Evolutionary conservation across 2,797 vertebrate species (phyloP), one percentile per base, ranked within the genome.

Genomic region (Siniperca obscura): DNA sequence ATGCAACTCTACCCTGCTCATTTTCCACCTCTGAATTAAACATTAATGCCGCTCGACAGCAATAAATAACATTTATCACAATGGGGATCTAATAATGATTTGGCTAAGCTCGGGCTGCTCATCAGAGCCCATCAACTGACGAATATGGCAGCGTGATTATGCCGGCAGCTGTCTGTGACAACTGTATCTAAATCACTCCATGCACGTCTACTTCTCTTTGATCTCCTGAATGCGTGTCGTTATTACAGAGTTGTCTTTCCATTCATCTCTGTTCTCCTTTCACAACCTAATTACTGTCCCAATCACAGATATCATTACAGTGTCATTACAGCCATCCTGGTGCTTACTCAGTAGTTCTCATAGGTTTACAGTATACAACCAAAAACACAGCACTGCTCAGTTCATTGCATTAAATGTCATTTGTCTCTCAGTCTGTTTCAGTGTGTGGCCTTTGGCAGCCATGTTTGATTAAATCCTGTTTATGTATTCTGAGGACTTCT

Each of bases 11-110:
- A 34, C 95, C 92, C 92, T 93, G 94, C 95, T 96, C 95, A 95
- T 95, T 97, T 96, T 95, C 95, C 96, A 96, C 96, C 95, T 94
- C 94, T 96, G 96, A 98, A 97, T 98, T 96, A 98, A 97, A 97
- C 97, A 97, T 97, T 97, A 97, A 97, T 97, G 96, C 95, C 88
- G 94, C 96, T 96, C 97, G 97, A 98, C 97, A 97, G 97, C 97
- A 98, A 99, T 98, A 99, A 98, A 98, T 98, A 98, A 97, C 96
- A 96, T 97, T 97, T 97, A 98, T 97, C 97, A 98, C 97, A 98
- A 98, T 87, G 94, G 96, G 96, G 96, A 97, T 97, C 95, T 97
- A 97, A 97, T 98, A 97, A 98, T 97, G 97, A 97, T 97, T 97
- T 95, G 94, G 96, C 95, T 94, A 76, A 84, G 96, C 96, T 96